Percentiles rank a stretch among this genome's conserved stretches.
Conservation (phyloP, 2,888 invertebrate species). For the Plagiodera versicolora region DNA sequence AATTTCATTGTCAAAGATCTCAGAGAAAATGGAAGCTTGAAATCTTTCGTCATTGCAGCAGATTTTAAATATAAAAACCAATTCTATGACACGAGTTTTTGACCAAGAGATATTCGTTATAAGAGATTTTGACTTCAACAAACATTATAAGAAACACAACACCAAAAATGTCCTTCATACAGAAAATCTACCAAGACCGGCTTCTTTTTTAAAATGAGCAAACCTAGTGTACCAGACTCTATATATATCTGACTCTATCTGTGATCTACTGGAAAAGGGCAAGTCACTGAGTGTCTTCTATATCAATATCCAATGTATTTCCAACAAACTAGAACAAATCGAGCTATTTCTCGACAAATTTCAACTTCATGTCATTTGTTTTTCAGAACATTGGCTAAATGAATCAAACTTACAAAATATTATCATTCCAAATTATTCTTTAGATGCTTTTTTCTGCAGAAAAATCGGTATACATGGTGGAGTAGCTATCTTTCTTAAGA, state of each 20-base stretch:
- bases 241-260: background rate
- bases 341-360: constrained; percentile 10
- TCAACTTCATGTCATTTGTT: constrained; percentile 7
- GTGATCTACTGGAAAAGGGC: constrained; percentile 1
- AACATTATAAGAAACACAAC: constrained; percentile 3
- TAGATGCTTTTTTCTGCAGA: constrained; percentile 2
- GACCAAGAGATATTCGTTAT: background rate
- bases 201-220: background rate
- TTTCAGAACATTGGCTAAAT: constrained; percentile 4
- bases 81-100: background rate
- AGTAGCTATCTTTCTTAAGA: background rate
- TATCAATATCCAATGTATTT: constrained; percentile 2
- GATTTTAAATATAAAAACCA: background rate
- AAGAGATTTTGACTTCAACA: constrained; percentile 1
- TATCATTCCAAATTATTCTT: background rate
- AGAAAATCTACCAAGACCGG: background rate
- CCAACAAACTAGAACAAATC: background rate
- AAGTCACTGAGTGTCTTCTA: constrained; percentile 3
- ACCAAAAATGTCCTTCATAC: constrained; percentile 3
- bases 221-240: background rate
- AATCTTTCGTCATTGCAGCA: background rate
- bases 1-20: background rate
- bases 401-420: constrained; percentile 5
- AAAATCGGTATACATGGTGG: constrained; percentile 6
- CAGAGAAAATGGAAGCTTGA: background rate